Conservation (phyloP, 2,113 vertebrate genomes). For the Agapornis roseicollis region DNA sequence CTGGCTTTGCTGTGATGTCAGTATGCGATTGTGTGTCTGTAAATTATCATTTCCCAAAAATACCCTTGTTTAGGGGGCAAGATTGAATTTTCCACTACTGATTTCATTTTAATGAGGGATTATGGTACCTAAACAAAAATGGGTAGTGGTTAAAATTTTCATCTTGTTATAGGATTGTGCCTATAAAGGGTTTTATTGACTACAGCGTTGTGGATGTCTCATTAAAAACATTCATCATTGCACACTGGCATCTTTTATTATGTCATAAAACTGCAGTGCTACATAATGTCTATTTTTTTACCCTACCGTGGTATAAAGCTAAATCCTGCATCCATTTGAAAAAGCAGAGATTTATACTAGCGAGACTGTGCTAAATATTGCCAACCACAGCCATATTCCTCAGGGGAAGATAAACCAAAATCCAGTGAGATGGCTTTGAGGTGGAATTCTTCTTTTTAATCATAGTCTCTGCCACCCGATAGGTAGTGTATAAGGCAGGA, state of each 20-base stretch:
- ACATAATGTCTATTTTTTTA: not conserved
- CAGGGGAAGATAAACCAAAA: not conserved
- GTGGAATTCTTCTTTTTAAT: not conserved
- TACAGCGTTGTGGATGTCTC: not conserved
- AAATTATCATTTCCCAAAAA: not conserved
- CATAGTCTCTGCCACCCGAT: not conserved
- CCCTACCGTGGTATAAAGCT: not conserved
- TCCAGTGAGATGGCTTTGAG: not conserved
- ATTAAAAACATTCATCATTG: constrained; percentile 18
- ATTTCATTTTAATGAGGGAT: constrained; percentile 1
- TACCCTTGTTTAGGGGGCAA: not conserved
- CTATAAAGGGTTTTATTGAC: constrained; percentile 22
- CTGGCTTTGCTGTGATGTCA: not conserved
- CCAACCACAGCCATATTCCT: not conserved
- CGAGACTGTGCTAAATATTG: not conserved
- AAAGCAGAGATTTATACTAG: not conserved
- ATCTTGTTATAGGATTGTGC: not conserved
- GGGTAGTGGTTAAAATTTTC: not conserved
- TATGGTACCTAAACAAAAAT: not conserved
- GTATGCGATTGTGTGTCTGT: not conserved
- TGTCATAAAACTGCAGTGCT: constrained; percentile 9
- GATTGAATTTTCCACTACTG: not conserved
- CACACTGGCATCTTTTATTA: not conserved
- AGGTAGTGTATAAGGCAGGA: constrained; percentile 7
- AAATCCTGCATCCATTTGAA: not conserved